Conservation (phyloP, 2,888 invertebrate genomes). For the Ophion slaviceki region DNA sequence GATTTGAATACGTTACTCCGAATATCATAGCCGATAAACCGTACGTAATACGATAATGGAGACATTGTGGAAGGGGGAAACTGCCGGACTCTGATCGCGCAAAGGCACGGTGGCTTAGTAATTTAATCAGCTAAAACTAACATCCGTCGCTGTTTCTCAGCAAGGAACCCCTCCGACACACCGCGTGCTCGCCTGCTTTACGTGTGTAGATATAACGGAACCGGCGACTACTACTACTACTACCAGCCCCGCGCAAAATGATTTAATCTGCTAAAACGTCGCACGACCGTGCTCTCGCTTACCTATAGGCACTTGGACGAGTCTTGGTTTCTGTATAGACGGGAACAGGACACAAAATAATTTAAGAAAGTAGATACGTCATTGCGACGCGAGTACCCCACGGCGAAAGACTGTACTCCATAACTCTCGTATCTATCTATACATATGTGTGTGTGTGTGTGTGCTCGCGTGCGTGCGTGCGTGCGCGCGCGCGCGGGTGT, state of each 20-base stretch:
- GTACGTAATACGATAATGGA: conserved; percentile 48
- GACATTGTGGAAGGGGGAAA: conserved; percentile 68
- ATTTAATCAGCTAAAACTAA: conserved; percentile 84
- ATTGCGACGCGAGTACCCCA: conserved; percentile 58
- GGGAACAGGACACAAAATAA: conserved; percentile 77
- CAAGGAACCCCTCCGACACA: conserved; percentile 69
- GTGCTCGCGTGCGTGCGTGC: too few relatives aligned
- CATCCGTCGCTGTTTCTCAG: conserved; percentile 77
- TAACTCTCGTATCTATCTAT: conserved; percentile 25
- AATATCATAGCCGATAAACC: conserved; percentile 52
- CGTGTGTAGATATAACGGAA: conserved; percentile 66
- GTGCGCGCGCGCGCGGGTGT: too few relatives aligned
- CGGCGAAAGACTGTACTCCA: conserved; percentile 48
- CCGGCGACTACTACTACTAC: conserved; percentile 74
- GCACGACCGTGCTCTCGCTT: conserved; percentile 69
- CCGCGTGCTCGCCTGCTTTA: conserved; percentile 39
- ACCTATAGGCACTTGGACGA: conserved; percentile 76
- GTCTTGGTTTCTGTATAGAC: conserved; percentile 58
- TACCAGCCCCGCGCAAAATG: conserved; percentile 75
- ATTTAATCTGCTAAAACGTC: conserved; percentile 83
- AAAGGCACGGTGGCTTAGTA: conserved; percentile 82
- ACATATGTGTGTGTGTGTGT: background rate
- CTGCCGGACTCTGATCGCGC: conserved; percentile 79
- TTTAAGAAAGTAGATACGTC: conserved; percentile 75
- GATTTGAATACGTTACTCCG: conserved; percentile 35